Conservation (phyloP, 1,140 invertebrate species). For the Tigriopus japonicus region DNA sequence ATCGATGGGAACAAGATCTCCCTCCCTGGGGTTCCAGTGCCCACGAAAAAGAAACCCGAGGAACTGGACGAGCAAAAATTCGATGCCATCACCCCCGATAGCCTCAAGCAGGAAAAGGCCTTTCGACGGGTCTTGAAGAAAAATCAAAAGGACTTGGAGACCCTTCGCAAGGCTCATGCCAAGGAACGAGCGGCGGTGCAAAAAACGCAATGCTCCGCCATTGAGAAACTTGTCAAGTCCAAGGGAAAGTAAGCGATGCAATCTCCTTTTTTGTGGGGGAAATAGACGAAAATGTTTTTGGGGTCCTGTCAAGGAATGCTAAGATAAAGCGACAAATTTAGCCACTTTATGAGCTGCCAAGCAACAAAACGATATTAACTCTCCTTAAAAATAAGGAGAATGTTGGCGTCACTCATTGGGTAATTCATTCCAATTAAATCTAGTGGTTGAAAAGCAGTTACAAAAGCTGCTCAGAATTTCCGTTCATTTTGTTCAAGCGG, state of each 20-base stretch:
- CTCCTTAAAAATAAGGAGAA: no score
- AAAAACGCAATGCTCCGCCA: conserved; percentile 79
- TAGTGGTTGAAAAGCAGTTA: no score
- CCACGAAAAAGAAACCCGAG: neutral
- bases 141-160: conserved; percentile 85
- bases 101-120: conserved; percentile 71
- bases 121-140: conserved; percentile 84
- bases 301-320: no score
- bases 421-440: no score
- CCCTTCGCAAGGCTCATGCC: conserved; percentile 70
- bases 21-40: neutral
- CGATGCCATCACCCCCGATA: conserved; percentile 78
- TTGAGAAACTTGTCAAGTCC: conserved; percentile 75
- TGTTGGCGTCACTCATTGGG: no score
- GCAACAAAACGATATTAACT: no score
- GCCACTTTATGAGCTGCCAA: no score
- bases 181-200: conserved; percentile 83
- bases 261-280: neutral
- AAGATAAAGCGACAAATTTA: no score
- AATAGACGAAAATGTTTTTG: no score
- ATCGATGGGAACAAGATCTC: conserved; percentile 7
- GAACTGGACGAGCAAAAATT: conserved; percentile 46
- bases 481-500: no score
- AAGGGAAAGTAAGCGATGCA: conserved; percentile 12
- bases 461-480: no score